Conservation (phyloP, 2,797 vertebrate genomes). For the Sebastes steindachneri region DNA sequence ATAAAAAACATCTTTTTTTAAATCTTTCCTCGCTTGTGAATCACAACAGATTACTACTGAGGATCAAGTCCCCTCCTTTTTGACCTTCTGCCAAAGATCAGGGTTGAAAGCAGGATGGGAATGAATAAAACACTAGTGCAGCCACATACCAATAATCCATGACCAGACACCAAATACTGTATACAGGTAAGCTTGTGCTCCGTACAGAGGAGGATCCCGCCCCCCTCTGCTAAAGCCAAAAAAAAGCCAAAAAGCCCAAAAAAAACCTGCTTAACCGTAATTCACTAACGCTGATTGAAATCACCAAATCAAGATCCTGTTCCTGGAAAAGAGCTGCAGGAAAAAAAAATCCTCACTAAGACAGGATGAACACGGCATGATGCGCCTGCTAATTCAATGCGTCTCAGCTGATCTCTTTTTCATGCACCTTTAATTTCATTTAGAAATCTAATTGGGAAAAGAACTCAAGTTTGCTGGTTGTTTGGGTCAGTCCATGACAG, state of each 20-base stretch:
- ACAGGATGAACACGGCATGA: neutral
- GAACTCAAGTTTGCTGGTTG: constrained; percentile 13
- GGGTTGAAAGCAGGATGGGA: neutral
- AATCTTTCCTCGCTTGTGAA: neutral
- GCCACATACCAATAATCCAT: neutral
- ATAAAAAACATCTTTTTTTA: neutral
- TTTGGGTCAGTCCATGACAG: constrained; percentile 32
- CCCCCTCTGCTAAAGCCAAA: no score
- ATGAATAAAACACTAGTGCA: neutral
- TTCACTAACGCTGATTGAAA: neutral
- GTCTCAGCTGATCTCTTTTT: constrained; percentile 23
- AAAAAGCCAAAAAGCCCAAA: rapidly evolving
- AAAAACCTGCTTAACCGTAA: neutral
- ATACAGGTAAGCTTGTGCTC: neutral
- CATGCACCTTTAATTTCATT: constrained; percentile 23
- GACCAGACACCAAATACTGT: neutral
- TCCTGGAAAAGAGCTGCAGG: neutral
- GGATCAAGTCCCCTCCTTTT: neutral
- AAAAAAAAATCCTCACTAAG: neutral
- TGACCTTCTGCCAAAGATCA: neutral
- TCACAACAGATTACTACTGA: neutral
- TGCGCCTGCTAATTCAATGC: neutral
- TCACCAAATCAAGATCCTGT: neutral
- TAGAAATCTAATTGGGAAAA: neutral
- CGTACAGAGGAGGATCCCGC: no score